These are phyloP conservation scores for Dynastes hyllus DNA, from an alignment of 2,888 invertebrate genomes.

Conservation along the genomic window DNA sequence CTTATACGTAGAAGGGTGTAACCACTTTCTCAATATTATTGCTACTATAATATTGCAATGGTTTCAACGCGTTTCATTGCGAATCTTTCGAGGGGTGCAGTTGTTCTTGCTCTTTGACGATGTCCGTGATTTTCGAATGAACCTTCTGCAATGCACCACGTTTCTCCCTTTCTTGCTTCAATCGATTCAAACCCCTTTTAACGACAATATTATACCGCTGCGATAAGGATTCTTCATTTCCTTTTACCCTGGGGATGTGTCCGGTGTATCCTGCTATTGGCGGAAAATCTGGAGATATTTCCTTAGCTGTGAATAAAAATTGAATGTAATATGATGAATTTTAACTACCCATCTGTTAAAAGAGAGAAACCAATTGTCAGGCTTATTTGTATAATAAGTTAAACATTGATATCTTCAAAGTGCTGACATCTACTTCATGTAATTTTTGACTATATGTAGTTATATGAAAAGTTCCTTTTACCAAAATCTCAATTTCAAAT, in stretches of 20 bases:
- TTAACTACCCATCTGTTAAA: background rate
- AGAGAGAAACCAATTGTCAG: no score
- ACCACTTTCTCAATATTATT: conserved; percentile 32
- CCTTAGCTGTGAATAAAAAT: conserved; percentile 73
- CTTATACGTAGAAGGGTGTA: conserved; percentile 1
- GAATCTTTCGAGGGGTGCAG: conserved; percentile 53
- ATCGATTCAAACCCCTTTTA: conserved; percentile 76
- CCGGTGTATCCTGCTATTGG: conserved; percentile 85
- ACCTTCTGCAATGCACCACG: conserved; percentile 61
- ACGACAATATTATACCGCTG: conserved; percentile 81
- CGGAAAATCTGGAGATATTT: conserved; percentile 79
- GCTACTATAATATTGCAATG: conserved; percentile 20
- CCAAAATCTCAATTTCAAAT: no score
- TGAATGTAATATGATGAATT: conserved; percentile 12
- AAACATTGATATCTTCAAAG: no score
- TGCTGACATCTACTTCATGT: no score
- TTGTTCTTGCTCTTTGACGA: conserved; percentile 56
- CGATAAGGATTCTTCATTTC: conserved; percentile 80
- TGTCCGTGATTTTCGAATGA: conserved; percentile 58
- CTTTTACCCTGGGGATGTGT: conserved; percentile 80
- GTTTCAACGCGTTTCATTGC: conserved; percentile 14
- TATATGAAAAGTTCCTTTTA: no score
- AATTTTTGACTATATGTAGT: no score
- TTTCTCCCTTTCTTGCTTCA: conserved; percentile 75
- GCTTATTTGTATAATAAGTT: no score